phyloP scores from a whole-genome alignment of 2,888 invertebrate genomes.

The Cistogaster globosa region DNA sequence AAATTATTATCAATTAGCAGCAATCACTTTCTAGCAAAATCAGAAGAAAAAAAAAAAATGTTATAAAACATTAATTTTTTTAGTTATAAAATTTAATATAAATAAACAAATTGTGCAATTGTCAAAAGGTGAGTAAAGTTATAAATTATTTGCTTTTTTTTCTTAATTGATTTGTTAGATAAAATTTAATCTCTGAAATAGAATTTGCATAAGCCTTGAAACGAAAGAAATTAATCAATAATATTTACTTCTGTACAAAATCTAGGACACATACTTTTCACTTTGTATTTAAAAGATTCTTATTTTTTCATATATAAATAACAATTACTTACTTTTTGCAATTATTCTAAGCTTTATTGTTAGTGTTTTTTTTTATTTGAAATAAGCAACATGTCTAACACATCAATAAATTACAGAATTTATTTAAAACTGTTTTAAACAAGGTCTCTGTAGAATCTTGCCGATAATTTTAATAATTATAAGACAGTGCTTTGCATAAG shows the following conservation, averaged over 20 bases:
- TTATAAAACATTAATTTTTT: no score
- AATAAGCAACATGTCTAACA: constrained; percentile 16
- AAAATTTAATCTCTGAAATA: not conserved
- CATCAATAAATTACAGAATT: constrained; percentile 34
- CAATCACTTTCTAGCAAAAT: no score
- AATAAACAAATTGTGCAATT: not conserved
- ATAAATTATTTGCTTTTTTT: constrained; percentile 1
- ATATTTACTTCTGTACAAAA: no score
- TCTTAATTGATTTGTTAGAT: constrained; percentile 11
- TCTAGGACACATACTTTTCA: not conserved
- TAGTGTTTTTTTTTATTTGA: not conserved
- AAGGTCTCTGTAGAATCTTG: constrained; percentile 40
- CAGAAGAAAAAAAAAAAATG: no score
- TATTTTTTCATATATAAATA: not conserved
- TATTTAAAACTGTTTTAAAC: not conserved
- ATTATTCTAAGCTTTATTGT: not conserved
- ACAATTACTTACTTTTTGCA: not conserved
- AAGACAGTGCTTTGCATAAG: constrained; percentile 32
- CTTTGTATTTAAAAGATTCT: not conserved
- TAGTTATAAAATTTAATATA: no score
- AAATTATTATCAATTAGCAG: constrained; percentile 6
- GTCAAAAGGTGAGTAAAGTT: constrained; percentile 39
- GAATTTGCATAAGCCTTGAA: constrained; percentile 44
- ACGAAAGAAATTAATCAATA: constrained; percentile 7
- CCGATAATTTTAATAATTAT: constrained; percentile 36